Conservation (phyloP, 2,888 invertebrate species). For the Heteromyza rotundicornis region DNA sequence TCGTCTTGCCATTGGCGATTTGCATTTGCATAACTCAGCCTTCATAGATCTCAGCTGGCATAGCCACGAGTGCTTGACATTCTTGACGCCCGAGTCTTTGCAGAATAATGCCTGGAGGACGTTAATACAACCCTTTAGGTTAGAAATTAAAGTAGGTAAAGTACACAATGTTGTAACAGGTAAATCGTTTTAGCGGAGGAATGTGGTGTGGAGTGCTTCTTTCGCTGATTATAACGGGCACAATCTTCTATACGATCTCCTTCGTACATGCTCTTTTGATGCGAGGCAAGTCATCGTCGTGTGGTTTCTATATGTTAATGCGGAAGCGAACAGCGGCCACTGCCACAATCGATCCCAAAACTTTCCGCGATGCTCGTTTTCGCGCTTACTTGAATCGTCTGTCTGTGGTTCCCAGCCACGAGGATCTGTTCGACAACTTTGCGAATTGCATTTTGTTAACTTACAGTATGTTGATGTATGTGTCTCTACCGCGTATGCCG, state of each 20-base stretch:
- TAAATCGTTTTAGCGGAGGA: conserved; percentile 64
- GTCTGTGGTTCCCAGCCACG: conserved; percentile 19
- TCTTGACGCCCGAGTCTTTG: conserved; percentile 80
- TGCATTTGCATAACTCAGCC: conserved; percentile 74
- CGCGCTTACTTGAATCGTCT: conserved; percentile 44
- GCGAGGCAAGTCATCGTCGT: conserved; percentile 10
- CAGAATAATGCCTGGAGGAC: conserved; percentile 86
- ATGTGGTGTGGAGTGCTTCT: conserved; percentile 79
- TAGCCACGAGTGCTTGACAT: conserved; percentile 83
- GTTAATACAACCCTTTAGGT: conserved; percentile 79
- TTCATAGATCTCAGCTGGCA: conserved; percentile 78
- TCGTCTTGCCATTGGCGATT: conserved; percentile 77
- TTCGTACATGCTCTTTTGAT: conserved; percentile 46
- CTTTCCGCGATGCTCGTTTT: conserved; percentile 42
- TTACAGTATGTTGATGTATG: conserved; percentile 80
- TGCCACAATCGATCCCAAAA: conserved; percentile 21
- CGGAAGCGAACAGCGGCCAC: conserved; percentile 20
- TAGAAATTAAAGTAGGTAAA: conserved; percentile 52
- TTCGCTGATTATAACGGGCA: conserved; percentile 71
- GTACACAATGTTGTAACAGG: conserved; percentile 4
- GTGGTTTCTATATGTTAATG: conserved; percentile 36
- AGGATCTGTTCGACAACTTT: conserved; percentile 74
- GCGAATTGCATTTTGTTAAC: conserved; percentile 79
- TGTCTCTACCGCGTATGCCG: conserved; percentile 79
- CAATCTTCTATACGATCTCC: conserved; percentile 73